Percentiles rank a stretch among this genome's conserved stretches.
phyloP scores from a whole-genome alignment of 2,888 invertebrate species.

The Ariolimax columbianus region DNA sequence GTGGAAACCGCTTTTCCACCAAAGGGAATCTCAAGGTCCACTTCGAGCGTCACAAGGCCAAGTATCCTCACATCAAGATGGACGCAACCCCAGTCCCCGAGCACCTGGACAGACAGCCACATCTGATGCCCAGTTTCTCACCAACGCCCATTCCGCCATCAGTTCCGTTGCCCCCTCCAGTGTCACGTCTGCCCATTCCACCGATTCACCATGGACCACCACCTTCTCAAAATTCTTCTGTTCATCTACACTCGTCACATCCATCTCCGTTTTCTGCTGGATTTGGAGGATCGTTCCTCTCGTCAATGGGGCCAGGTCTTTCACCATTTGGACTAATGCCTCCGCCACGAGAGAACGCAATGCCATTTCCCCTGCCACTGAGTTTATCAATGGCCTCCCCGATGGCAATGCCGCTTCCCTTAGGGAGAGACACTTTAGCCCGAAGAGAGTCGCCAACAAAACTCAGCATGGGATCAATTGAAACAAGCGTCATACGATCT shows the following conservation, averaged over 20 bases:
- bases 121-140: conserved; percentile 49
- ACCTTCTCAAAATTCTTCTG: background rate
- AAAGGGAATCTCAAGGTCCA: conserved; percentile 76
- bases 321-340: conserved; percentile 46
- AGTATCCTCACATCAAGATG: conserved; percentile 73
- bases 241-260: background rate
- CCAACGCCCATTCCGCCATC: conserved; percentile 61
- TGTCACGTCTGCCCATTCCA: conserved; percentile 54
- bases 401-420: conserved; percentile 24
- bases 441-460: conserved; percentile 29
- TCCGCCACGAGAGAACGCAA: conserved; percentile 23
- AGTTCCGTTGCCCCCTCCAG: conserved; percentile 60
- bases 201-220: conserved; percentile 33
- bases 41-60: conserved; percentile 93
- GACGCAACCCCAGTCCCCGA: conserved; percentile 96
- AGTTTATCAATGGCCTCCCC: conserved; percentile 34
- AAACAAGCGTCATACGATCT: conserved; percentile 41
- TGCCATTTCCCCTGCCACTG: conserved; percentile 42
- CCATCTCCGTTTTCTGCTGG: conserved; percentile 10
- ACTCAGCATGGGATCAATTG: background rate
- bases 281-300: conserved; percentile 21
- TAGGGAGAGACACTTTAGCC: background rate
- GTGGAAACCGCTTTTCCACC: conserved; percentile 75
- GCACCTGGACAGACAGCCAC: conserved; percentile 86
- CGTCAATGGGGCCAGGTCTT: conserved; percentile 29